phyloP scores from a whole-genome alignment of 2,113 vertebrate genomes.

The Galeopterus variegatus region DNA sequence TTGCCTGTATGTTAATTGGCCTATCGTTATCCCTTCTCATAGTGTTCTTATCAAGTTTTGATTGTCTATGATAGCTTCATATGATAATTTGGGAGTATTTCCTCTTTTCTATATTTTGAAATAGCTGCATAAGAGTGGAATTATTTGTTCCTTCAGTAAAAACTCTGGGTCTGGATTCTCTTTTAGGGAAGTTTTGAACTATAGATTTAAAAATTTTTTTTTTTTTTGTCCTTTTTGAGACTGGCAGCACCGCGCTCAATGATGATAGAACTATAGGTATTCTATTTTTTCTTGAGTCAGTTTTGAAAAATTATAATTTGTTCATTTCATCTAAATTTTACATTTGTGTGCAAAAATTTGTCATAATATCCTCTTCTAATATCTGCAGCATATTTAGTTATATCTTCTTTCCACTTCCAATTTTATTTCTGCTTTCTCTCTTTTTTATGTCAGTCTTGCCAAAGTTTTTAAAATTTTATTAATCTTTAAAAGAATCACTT shows the following conservation, averaged over 20 bases:
- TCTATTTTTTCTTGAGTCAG: neutral
- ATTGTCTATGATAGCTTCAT: neutral
- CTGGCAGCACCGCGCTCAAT: too few species aligned
- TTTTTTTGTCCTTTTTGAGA: too few species aligned
- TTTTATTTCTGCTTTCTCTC: neutral
- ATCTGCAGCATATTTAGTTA: neutral
- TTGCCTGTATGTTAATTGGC: neutral
- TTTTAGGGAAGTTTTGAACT: neutral
- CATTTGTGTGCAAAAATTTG: slow-evolving; percentile 37
- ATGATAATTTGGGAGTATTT: neutral
- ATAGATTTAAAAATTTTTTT: slow-evolving; percentile 6
- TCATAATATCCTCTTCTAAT: neutral
- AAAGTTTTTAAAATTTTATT: neutral
- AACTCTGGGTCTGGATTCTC: neutral
- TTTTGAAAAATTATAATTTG: slow-evolving; percentile 16
- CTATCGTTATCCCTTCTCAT: neutral
- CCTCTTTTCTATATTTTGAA: neutral
- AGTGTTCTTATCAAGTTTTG: neutral
- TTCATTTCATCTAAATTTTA: neutral
- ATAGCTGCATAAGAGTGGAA: neutral
- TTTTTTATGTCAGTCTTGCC: neutral
- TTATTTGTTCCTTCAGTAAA: slow-evolving; percentile 3
- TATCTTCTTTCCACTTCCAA: slow-evolving; percentile 9
- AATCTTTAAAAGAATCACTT: slow-evolving; percentile 7
- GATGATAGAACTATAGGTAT: neutral